These are phyloP conservation scores for Tupaia tana DNA, from an alignment of 2,113 vertebrate species.

Conservation along the genomic window DNA sequence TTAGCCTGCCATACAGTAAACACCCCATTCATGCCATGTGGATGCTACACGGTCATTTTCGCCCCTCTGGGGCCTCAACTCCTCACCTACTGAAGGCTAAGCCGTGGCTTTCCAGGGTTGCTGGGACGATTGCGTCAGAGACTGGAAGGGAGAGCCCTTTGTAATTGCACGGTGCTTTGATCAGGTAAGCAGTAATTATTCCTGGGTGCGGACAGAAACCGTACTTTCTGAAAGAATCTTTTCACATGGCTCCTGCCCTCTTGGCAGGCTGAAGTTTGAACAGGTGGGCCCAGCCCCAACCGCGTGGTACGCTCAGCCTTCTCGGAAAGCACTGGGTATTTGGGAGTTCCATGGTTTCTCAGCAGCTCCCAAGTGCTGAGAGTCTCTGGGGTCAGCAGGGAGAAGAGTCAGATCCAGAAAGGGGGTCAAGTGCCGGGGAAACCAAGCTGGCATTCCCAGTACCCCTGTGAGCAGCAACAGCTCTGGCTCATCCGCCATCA, in stretches of 20 bases:
- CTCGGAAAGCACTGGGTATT: not conserved
- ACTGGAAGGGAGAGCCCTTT: not conserved
- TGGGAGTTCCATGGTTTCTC: not conserved
- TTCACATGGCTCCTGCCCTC: not conserved
- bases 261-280: not conserved
- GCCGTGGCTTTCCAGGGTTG: not conserved
- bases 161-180: not conserved
- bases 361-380: not conserved
- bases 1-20: not conserved
- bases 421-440: not conserved
- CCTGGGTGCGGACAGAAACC: not conserved
- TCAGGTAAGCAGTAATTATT: not conserved
- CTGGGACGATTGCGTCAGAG: rapidly evolving
- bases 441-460: not conserved
- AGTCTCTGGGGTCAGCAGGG: not conserved
- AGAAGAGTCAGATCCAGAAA: not conserved
- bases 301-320: not conserved
- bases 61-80: not conserved
- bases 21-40: not conserved
- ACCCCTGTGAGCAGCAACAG: not conserved
- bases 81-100: not conserved
- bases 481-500: not conserved
- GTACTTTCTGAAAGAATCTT: not conserved
- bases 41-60: not conserved
- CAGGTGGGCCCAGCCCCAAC: not conserved